Evolutionary conservation across 2,113 vertebrate genomes (phyloP).

Genomic region (Pao palembangensis): DNA sequence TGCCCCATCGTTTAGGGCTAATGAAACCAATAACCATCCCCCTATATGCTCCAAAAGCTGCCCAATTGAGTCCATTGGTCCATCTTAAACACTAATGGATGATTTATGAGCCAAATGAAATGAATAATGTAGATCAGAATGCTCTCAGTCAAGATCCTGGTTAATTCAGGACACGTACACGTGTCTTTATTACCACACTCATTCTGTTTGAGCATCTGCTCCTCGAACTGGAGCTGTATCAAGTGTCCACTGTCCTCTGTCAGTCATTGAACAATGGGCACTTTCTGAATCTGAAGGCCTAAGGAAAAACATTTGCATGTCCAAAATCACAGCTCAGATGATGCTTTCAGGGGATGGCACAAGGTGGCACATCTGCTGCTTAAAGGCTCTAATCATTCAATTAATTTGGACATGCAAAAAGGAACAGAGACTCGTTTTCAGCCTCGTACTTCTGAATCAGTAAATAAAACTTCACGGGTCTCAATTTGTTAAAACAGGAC

Average conservation of each 20-base stretch:
- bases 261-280: constrained; percentile 14
- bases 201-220: constrained; percentile 46
- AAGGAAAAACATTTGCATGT: background rate
- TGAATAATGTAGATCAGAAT: constrained; percentile 31
- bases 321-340: background rate
- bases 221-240: constrained; percentile 1
- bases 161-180: constrained; percentile 40
- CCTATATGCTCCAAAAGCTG: constrained; percentile 20
- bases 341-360: constrained; percentile 1
- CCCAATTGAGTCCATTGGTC: constrained; percentile 9
- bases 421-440: too few species aligned
- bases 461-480: too few species aligned
- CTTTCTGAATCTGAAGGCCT: background rate
- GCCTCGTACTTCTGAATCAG: too few species aligned
- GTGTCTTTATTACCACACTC: constrained; percentile 25
- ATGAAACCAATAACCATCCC: constrained; percentile 26
- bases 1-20: constrained; percentile 6
- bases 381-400: constrained; percentile 10
- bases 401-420: background rate
- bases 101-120: constrained; percentile 42
- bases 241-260: constrained; percentile 4
- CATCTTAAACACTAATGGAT: constrained; percentile 21
- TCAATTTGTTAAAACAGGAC: too few species aligned
- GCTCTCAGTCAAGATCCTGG: constrained; percentile 17
- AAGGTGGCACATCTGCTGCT: constrained; percentile 12